These are phyloP conservation scores for Temnothorax unifasciatus DNA, from an alignment of 2,888 invertebrate genomes.

Conservation along the genomic window DNA sequence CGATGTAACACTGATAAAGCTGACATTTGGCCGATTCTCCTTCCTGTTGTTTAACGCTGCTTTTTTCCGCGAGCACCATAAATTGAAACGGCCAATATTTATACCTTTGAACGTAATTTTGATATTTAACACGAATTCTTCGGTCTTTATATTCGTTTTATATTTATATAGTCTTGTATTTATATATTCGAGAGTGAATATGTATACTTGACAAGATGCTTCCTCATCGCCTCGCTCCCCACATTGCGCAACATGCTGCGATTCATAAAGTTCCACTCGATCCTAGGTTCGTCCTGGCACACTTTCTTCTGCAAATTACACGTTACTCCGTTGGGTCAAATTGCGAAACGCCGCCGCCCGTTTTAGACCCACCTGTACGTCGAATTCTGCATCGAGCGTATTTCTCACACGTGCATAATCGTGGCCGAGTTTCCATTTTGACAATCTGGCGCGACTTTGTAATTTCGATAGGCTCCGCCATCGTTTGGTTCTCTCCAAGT, in stretches of 20 bases:
- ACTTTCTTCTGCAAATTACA: constrained; percentile 62
- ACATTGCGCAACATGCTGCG: constrained; percentile 64
- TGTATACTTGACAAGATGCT: constrained; percentile 76
- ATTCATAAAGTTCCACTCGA: constrained; percentile 79
- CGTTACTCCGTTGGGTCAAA: constrained; percentile 1
- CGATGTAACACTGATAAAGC: constrained; percentile 78
- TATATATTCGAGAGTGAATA: background rate
- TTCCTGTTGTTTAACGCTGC: constrained; percentile 12
- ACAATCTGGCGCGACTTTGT: constrained; percentile 76
- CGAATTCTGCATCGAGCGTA: constrained; percentile 64
- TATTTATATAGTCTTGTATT: no score
- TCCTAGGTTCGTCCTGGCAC: constrained; percentile 67
- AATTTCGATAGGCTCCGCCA: constrained; percentile 77
- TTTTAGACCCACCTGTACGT: constrained; percentile 72
- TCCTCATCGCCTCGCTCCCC: constrained; percentile 61
- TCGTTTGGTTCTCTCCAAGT: constrained; percentile 76
- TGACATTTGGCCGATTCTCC: constrained; percentile 9
- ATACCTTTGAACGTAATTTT: constrained; percentile 66
- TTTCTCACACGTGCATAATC: constrained; percentile 73
- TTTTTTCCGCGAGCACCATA: constrained; percentile 21
- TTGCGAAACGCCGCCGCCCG: background rate
- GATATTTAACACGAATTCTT: background rate
- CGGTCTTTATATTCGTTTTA: background rate
- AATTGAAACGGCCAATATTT: constrained; percentile 81
- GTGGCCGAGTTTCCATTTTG: constrained; percentile 78